Base-by-base conservation (phyloP, 2,888 invertebrate genomes). In the Tineola bisselliella region DNA sequence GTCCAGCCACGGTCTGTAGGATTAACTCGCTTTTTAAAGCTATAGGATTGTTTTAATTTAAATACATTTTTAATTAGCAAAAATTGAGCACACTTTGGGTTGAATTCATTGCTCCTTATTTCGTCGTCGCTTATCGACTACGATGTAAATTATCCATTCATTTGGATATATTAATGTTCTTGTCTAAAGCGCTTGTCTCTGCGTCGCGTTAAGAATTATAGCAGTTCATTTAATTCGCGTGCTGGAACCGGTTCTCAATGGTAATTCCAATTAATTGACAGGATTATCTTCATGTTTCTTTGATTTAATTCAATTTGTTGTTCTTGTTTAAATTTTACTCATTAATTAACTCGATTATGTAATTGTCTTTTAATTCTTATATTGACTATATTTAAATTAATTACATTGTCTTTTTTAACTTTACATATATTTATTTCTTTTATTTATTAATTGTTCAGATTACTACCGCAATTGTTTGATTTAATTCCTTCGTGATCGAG, bases 191-290 rank as follows among this genome's bases (percentile, higher is more conserved):
- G 68, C 69, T 68, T 65, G 72, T 69, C 70, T 74, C 69, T 72
- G 74, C 70, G 71, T 69, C 18, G 62, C 54, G 56, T 62, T 31
- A 31, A 54, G 60, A 56, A 56, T 62, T 62, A 62, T n/a, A 25
- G 56, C 60, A 25, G 60, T 43, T 60, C 60, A 56, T 60, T 62
- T 74, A 72, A 74, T 76, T 73, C 74, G 78, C 82, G 83, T 71
- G 61, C 71, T 69, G 71, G 72, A 52, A 82, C 83, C 82, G 80
- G 82, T 82, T 83, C 75, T 76, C 77, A 77, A 77, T 82, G 76
- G 75, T 84, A 84, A 86, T 74, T 81, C 86, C 83, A 79, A 87
- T 86, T 86, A 86, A 87, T 87, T 84, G 86, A 84, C 82, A 79
- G 82, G 86, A 84, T 86, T 87, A 87, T 84, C 83, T 58, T 17